Conservation (phyloP, 1,140 invertebrate species). For the Micrasema minimum region DNA sequence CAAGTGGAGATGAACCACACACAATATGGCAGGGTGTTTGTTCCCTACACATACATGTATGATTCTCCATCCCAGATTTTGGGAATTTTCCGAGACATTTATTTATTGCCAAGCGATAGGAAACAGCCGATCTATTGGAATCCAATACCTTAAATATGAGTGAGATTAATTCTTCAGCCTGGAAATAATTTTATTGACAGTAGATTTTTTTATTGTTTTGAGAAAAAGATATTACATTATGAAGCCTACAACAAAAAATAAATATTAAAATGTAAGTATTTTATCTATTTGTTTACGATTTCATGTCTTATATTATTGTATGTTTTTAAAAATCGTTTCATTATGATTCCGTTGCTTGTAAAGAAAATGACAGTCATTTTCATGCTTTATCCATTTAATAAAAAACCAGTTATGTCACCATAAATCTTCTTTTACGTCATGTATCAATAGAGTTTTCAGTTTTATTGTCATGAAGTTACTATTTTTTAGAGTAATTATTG, state of each 20-base stretch:
- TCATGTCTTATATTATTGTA: too few relatives aligned
- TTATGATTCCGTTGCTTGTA: neutral
- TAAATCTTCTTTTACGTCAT: too few relatives aligned
- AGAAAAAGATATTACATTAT: too few relatives aligned
- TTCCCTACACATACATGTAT: neutral
- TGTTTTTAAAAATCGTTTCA: too few relatives aligned
- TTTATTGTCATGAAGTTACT: constrained; percentile 17
- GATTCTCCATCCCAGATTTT: constrained; percentile 27
- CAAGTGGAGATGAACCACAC: constrained; percentile 2
- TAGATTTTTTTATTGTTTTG: too few relatives aligned
- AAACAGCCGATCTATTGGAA: constrained; percentile 38
- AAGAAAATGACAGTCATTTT: neutral
- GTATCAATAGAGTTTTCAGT: too few relatives aligned
- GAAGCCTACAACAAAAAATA: too few relatives aligned
- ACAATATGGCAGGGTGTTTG: constrained; percentile 6
- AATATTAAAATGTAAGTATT: too few relatives aligned
- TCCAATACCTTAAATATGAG: constrained; percentile 38
- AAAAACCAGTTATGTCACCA: too few relatives aligned
- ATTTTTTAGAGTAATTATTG: constrained; percentile 7
- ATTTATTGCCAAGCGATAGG: constrained; percentile 50
- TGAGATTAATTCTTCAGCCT: constrained; percentile 28
- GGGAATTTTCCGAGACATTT: constrained; percentile 49
- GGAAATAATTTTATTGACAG: too few relatives aligned
- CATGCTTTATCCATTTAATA: too few relatives aligned
- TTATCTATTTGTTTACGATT: too few relatives aligned